Conservation (phyloP, 2,113 vertebrate species). For the Actinemys pallida region DNA sequence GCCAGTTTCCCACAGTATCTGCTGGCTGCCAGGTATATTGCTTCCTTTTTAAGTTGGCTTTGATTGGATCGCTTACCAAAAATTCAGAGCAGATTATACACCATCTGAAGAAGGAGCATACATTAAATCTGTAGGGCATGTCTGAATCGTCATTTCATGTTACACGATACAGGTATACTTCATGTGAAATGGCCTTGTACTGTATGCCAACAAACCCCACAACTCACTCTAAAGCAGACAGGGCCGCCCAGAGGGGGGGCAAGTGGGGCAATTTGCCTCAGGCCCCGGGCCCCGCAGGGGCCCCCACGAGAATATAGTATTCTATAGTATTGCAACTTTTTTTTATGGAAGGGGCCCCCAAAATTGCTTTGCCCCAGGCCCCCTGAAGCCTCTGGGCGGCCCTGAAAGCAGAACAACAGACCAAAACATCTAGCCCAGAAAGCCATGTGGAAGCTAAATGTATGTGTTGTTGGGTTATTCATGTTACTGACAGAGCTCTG, state of each 20-base stretch:
- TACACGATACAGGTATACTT: neutral
- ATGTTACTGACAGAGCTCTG: neutral
- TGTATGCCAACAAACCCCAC: neutral
- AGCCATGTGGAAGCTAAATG: neutral
- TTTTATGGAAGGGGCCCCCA: too few relatives aligned
- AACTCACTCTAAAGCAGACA: neutral
- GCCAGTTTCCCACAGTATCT: constrained; percentile 46
- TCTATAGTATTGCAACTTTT: too few relatives aligned
- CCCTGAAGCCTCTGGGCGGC: too few relatives aligned
- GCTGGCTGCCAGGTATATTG: constrained; percentile 35
- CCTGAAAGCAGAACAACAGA: neutral
- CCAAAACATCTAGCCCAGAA: neutral
- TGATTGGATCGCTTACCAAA: constrained; percentile 43
- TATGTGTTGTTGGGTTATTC: neutral
- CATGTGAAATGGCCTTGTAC: constrained; percentile 14
- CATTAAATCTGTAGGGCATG: constrained; percentile 11
- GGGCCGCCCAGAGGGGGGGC: too few relatives aligned
- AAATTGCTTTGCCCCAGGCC: too few relatives aligned
- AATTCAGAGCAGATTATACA: constrained; percentile 68
- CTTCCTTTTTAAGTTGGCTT: constrained; percentile 46
- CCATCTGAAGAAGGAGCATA: constrained; percentile 36
- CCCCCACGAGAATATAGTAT: too few relatives aligned
- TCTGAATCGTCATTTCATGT: constrained; percentile 43
- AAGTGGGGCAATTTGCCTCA: too few relatives aligned
- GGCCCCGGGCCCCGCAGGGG: too few relatives aligned